A percentile compares a stretch with the other conserved stretches of the same genome.
Evolutionary conservation across 2,797 vertebrate genomes (phyloP).

Genomic region (Ibycter americanus): DNA sequence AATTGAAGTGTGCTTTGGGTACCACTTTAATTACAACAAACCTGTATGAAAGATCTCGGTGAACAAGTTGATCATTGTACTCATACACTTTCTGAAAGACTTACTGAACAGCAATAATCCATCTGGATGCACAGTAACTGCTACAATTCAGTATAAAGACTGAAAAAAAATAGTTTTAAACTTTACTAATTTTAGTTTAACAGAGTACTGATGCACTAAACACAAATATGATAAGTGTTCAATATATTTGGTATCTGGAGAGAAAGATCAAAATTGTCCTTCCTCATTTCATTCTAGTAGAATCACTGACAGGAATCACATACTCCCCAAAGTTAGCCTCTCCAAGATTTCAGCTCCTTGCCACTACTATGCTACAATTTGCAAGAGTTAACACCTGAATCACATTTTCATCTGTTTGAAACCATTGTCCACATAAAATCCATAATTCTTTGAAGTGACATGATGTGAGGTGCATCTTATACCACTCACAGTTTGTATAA

Average conservation of each 20-base stretch:
- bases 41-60: not conserved
- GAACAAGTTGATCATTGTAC: not conserved
- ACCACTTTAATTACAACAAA: slow-evolving; percentile 11
- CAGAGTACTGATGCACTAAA: not conserved
- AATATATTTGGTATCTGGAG: not conserved
- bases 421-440: not conserved
- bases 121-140: not conserved
- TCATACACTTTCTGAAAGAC: not conserved
- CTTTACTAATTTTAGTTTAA: not conserved
- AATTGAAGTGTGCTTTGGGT: not conserved
- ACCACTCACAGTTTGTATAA: not conserved
- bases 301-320: not conserved
- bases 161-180: not conserved
- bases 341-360: not conserved
- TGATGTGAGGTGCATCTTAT: not conserved
- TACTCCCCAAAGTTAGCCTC: not conserved
- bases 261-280: not conserved
- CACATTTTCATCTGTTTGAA: not conserved
- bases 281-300: not conserved
- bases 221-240: not conserved
- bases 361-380: not conserved
- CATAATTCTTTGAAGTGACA: not conserved
- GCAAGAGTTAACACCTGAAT: not conserved
- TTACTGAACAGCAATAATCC: not conserved
- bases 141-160: not conserved